Evolutionary conservation across 2,797 vertebrate genomes (phyloP), one percentile per base, ranked within the genome.

Genomic region (Crenichthys baileyi): DNA sequence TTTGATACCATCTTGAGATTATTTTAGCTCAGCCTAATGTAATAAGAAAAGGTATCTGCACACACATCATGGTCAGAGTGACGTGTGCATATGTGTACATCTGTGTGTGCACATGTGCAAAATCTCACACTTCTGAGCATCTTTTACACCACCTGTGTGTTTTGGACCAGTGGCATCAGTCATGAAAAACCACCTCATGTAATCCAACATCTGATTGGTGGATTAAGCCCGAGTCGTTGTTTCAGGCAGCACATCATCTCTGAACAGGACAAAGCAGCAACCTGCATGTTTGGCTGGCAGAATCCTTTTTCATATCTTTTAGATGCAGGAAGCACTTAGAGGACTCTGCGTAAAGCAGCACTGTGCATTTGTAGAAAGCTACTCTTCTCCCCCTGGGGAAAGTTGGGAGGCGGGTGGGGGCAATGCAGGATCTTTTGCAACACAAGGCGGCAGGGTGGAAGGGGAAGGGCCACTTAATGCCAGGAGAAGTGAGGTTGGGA

Each of bases 261-360:
- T 72, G 83, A 86, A 85, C 75, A 80, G 79, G 88, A 91, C 88
- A 88, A 93, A 89, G 83, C 84, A 85, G 87, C 88, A 86, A 76
- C 41, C 73, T 70, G 79, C n/a, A 83, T 86, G 81, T 86, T 85
- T 87, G 90, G 22, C 85, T 84, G 89, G 36, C 86, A 79, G 83
- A 75, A 78, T 72, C 84, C 58, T 74, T 83, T n/a, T 83, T 80
- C 80, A 56, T 88, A 82, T 88, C 88, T 89, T 44, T 86, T 50
- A 76, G 89, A 89, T 77, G 89, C 81, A 89, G 87, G 87, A 88
- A 92, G 90, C 91, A 92, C 93, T 94, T 93, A 91, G 83, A 83
- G 76, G 80, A 88, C 85, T 83, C 81, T 2, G 85, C 79, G 79
- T 87, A 84, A 89, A 79, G 76, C 82, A 83, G 80, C 58, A 39